Percentiles rank a stretch among this genome's conserved stretches.
Conservation (phyloP, 2,888 invertebrate genomes). For the Epiperipatus broadwayi region DNA sequence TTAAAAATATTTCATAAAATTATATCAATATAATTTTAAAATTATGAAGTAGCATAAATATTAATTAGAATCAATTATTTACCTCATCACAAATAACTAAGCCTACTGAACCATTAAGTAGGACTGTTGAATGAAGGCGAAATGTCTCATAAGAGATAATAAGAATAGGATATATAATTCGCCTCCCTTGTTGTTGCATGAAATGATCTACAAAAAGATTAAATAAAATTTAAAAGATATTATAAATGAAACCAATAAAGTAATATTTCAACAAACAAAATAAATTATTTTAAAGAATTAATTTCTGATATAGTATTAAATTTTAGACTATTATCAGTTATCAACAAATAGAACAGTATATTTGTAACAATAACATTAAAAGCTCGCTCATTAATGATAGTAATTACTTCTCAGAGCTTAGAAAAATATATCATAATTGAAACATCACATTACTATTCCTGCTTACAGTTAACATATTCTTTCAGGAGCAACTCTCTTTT, state of each 20-base stretch:
- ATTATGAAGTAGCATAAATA: slow-evolving; percentile 8
- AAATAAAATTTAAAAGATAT: slow-evolving; percentile 8
- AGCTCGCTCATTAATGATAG: no score
- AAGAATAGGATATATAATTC: slow-evolving; percentile 70
- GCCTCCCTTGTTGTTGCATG: slow-evolving; percentile 42
- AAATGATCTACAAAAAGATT: slow-evolving; percentile 41
- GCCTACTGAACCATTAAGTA: slow-evolving; percentile 78
- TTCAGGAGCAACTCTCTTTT: no score
- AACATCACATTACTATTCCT: no score
- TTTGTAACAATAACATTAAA: no score
- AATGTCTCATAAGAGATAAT: slow-evolving; percentile 98
- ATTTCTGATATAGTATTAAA: not conserved
- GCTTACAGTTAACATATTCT: no score
- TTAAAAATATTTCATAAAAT: not conserved
- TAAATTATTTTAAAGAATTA: not conserved
- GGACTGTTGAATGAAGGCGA: slow-evolving; percentile 66
- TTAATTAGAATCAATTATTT: slow-evolving; percentile 15
- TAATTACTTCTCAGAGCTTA: no score
- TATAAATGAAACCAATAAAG: not conserved
- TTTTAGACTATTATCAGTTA: no score
- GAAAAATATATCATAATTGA: no score
- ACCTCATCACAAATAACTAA: slow-evolving; percentile 93
- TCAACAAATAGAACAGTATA: no score
- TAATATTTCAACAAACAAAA: no score
- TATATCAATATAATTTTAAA: not conserved